Evolutionary conservation across 2,888 invertebrate genomes (phyloP).

Genomic region (Boloria selene): DNA sequence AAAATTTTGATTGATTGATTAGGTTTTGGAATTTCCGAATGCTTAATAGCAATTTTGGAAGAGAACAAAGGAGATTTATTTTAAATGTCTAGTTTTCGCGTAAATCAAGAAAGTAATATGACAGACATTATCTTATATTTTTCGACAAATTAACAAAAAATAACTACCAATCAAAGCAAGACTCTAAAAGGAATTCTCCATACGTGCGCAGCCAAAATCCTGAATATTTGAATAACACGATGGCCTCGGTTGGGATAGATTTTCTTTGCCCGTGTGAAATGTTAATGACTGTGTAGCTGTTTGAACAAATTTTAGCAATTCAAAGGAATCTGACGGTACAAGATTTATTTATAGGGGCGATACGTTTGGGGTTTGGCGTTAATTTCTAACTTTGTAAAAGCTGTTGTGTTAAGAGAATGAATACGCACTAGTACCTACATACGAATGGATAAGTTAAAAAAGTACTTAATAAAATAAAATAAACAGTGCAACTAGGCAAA

Average conservation of each 20-base stretch:
- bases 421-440: background rate
- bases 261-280: slow-evolving; percentile 23
- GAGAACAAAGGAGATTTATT: too few species aligned
- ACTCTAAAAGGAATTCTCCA: background rate
- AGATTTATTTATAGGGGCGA: slow-evolving; percentile 12
- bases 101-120: too few species aligned
- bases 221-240: slow-evolving; percentile 23
- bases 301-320: slow-evolving; percentile 23
- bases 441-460: too few species aligned
- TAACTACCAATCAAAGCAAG: background rate
- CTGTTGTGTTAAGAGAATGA: background rate
- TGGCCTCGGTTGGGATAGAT: slow-evolving; percentile 8
- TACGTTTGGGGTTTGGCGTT: slow-evolving; percentile 1
- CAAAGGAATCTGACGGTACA: slow-evolving; percentile 10
- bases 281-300: slow-evolving; percentile 22
- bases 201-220: slow-evolving; percentile 9
- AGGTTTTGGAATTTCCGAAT: too few species aligned
- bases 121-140: background rate
- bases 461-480: too few species aligned
- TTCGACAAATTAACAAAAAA: background rate
- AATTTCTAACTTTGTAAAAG: slow-evolving; percentile 9
- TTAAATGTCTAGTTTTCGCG: too few species aligned
- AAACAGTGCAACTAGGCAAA: too few species aligned
- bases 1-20: too few species aligned
- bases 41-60: too few species aligned